Evolutionary conservation across 2,888 invertebrate species (phyloP).

Genomic region (Eulithis testata): DNA sequence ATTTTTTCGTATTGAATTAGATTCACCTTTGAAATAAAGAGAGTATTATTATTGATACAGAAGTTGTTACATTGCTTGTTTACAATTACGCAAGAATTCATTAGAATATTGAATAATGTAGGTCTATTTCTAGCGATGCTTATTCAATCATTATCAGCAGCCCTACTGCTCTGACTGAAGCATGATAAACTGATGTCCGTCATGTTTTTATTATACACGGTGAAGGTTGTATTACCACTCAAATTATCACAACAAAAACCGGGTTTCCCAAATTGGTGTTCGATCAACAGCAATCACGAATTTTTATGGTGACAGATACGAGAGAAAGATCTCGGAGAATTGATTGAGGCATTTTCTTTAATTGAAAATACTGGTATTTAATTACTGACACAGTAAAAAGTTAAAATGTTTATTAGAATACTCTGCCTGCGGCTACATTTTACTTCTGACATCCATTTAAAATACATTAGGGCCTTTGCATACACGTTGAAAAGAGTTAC

Average conservation of each 20-base stretch:
- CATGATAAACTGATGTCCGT: conserved; percentile 1
- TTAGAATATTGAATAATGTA: too few relatives aligned
- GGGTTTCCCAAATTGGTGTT: conserved; percentile 43
- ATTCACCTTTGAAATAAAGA: too few relatives aligned
- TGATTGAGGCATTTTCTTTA: conserved; percentile 40
- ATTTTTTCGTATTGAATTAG: too few relatives aligned
- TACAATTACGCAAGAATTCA: too few relatives aligned
- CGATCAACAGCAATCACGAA: conserved; percentile 43
- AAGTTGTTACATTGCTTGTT: too few relatives aligned
- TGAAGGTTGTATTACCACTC: conserved; percentile 31
- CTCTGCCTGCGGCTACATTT: too few relatives aligned
- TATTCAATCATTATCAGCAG: too few relatives aligned
- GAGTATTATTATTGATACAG: too few relatives aligned
- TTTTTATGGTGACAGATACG: conserved; percentile 44
- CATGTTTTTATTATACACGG: conserved; percentile 15
- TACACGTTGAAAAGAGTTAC: not conserved
- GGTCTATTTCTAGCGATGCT: too few relatives aligned
- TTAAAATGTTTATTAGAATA: too few relatives aligned
- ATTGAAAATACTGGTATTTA: conserved; percentile 17
- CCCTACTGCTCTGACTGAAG: not conserved
- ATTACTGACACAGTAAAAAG: not conserved
- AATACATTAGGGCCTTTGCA: too few relatives aligned
- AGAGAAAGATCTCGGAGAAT: conserved; percentile 35
- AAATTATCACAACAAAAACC: conserved; percentile 41
- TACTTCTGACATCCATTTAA: too few relatives aligned